Conservation (phyloP, 2,113 vertebrate species). For the Muscicapa adusta region DNA sequence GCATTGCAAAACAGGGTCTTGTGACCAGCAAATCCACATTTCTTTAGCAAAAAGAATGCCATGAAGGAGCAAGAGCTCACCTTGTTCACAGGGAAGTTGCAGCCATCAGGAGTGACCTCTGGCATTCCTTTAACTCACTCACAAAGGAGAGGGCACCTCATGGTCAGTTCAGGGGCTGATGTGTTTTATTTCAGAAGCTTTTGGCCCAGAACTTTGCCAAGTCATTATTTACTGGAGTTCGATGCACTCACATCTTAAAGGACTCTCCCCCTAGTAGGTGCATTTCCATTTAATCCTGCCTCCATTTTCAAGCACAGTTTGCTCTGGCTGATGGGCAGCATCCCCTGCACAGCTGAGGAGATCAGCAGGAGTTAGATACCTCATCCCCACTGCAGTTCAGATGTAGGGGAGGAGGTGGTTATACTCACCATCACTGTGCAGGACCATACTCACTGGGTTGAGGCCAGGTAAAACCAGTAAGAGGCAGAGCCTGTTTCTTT, state of each 20-base stretch:
- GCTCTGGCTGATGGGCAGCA: neutral
- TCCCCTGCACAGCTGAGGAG: neutral
- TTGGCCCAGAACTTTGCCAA: neutral
- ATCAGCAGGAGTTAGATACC: neutral
- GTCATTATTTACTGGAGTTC: neutral
- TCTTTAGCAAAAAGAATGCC: neutral
- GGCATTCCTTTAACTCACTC: neutral
- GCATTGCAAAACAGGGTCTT: neutral
- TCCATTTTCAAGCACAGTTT: neutral
- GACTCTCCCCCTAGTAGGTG: neutral
- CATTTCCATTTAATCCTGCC: neutral
- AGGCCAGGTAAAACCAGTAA: neutral
- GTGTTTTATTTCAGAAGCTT: neutral
- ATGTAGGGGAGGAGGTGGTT: neutral
- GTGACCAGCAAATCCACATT: slow-evolving; percentile 7
- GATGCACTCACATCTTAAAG: neutral
- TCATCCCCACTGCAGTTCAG: neutral
- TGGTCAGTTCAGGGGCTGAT: neutral
- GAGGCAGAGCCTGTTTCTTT: neutral
- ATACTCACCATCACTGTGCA: neutral
- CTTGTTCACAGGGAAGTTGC: neutral
- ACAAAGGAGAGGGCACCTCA: neutral
- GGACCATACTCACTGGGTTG: neutral
- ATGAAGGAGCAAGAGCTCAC: neutral
- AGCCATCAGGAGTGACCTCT: neutral